phyloP scores from a whole-genome alignment of 2,888 invertebrate genomes.

The Sphecodes monilicornis region DNA sequence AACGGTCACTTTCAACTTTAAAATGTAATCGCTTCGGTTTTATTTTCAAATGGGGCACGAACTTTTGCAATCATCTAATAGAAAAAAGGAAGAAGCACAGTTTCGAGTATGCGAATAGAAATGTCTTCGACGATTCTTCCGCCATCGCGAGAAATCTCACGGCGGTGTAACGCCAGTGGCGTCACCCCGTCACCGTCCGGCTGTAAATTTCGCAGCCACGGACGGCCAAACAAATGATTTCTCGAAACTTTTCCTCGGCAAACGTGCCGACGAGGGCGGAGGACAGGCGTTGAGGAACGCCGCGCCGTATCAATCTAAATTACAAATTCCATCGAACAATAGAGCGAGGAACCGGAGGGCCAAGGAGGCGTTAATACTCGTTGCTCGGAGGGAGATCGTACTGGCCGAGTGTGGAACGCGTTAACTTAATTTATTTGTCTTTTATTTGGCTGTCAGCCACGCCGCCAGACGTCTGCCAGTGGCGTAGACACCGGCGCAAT shows the following conservation, averaged over 20 bases:
- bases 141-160: slow-evolving; percentile 1
- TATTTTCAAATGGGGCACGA: background rate
- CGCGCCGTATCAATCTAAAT: slow-evolving; percentile 83
- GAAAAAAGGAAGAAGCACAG: background rate
- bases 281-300: slow-evolving; percentile 60
- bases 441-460: slow-evolving; percentile 83
- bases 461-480: slow-evolving; percentile 75
- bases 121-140: background rate
- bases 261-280: slow-evolving; percentile 52
- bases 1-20: no score
- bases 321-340: slow-evolving; percentile 84
- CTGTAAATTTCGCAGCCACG: slow-evolving; percentile 52
- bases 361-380: slow-evolving; percentile 66
- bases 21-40: background rate
- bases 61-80: background rate
- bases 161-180: slow-evolving; percentile 47
- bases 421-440: slow-evolving; percentile 84
- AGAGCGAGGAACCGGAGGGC: slow-evolving; percentile 60
- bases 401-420: slow-evolving; percentile 75
- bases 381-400: slow-evolving; percentile 67
- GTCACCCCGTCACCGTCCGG: slow-evolving; percentile 26
- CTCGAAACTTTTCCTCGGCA: slow-evolving; percentile 69
- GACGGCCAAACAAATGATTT: slow-evolving; percentile 70
- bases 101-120: background rate
- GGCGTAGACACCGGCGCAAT: slow-evolving; percentile 71